These are phyloP conservation scores for Eupithecia centaureata DNA, from an alignment of 2,888 invertebrate species.

Conservation along the genomic window DNA sequence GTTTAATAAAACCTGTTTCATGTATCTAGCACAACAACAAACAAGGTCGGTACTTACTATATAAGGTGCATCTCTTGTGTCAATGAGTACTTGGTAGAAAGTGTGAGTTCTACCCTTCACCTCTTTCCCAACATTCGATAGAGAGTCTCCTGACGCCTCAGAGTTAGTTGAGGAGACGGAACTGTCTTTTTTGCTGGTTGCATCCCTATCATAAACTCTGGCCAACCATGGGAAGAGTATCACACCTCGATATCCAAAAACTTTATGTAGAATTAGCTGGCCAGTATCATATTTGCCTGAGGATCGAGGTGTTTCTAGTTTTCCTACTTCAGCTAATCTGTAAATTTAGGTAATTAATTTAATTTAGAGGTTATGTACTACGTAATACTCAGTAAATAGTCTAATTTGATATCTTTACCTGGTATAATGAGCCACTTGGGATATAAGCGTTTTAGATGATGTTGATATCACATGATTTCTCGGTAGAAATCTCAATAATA, in stretches of 20 bases:
- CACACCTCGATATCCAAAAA: conserved; percentile 98
- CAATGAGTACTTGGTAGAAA: conserved; percentile 99
- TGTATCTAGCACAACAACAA: conserved; percentile 7
- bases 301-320: conserved; percentile 92
- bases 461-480: conserved; percentile 68
- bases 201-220: conserved; percentile 96
- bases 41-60: conserved; percentile 88
- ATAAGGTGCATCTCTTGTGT: conserved; percentile 97
- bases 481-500: conserved; percentile 76
- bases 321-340: conserved; percentile 97
- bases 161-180: conserved; percentile 58
- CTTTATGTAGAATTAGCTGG: conserved; percentile 96
- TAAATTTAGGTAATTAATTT: conserved; percentile 37
- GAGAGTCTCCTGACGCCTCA: conserved; percentile 66
- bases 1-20: conserved; percentile 10
- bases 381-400: conserved; percentile 50
- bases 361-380: conserved; percentile 66
- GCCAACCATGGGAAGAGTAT: conserved; percentile 99
- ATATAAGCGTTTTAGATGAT: conserved; percentile 70
- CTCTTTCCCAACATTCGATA: conserved; percentile 89
- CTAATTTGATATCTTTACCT: conserved; percentile 55
- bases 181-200: conserved; percentile 87
- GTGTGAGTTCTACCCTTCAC: conserved; percentile 96
- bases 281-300: conserved; percentile 97
- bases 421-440: conserved; percentile 76